phyloP scores from a whole-genome alignment of 2,797 vertebrate species.

The Poeciliopsis presidionis region DNA sequence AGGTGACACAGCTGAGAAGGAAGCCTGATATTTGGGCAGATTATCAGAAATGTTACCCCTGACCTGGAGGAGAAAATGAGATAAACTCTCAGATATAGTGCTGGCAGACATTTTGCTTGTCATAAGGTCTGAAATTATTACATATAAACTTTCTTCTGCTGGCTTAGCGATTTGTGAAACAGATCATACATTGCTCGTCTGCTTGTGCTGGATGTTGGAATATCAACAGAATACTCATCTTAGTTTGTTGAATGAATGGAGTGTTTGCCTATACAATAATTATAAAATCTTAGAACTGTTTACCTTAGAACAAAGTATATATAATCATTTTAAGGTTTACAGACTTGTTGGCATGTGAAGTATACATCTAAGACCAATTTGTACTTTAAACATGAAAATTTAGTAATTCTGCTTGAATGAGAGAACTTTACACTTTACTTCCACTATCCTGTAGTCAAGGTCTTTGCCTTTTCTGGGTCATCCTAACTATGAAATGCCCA shows the following conservation, averaged over 20 bases:
- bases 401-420: background rate
- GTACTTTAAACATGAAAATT: background rate
- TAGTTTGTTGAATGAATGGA: background rate
- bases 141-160: background rate
- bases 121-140: background rate
- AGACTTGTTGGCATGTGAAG: background rate
- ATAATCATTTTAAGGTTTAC: background rate
- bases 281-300: background rate
- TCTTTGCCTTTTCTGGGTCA: background rate
- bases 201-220: background rate
- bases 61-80: slow-evolving; percentile 46
- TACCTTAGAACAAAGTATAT: background rate
- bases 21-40: slow-evolving; percentile 40
- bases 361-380: no score
- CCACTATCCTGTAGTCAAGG: background rate
- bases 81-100: slow-evolving; percentile 8
- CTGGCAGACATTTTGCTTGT: background rate
- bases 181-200: background rate
- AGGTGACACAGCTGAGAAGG: slow-evolving; percentile 29
- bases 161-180: background rate
- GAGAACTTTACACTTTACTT: background rate
- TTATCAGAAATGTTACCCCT: slow-evolving; percentile 55
- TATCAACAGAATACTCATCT: background rate
- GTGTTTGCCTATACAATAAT: background rate
- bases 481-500: background rate